These are phyloP conservation scores for Gandaritis pyraliata DNA, from an alignment of 2,888 invertebrate species.

Conservation along the genomic window DNA sequence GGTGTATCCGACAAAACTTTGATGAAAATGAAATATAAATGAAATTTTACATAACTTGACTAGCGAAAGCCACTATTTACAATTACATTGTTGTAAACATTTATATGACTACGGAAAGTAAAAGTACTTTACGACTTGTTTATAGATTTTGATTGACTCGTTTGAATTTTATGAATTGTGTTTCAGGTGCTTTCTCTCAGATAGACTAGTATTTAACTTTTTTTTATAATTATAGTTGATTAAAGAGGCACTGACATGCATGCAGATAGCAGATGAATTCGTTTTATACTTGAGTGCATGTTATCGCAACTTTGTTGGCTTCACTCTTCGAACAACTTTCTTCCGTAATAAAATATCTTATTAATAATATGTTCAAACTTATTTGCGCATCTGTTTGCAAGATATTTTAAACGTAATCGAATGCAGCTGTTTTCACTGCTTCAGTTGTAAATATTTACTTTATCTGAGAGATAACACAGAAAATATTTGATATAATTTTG, in stretches of 20 bases:
- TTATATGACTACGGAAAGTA: conserved; percentile 53
- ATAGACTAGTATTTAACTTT: conserved; percentile 45
- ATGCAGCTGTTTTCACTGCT: conserved; percentile 5
- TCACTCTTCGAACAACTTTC: conserved; percentile 3
- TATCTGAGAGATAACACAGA: conserved; percentile 60
- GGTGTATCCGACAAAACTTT: conserved; percentile 60
- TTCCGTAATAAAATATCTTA: conserved; percentile 2
- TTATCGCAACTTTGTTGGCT: conserved; percentile 4
- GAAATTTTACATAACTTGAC: conserved; percentile 69
- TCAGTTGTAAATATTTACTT: conserved; percentile 35
- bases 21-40: conserved; percentile 71
- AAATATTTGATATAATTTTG: conserved; percentile 66
- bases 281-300: conserved; percentile 1
- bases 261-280: neutral
- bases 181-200: conserved; percentile 63
- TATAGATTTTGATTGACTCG: conserved; percentile 61
- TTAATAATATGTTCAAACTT: conserved; percentile 20
- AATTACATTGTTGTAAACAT: conserved; percentile 54
- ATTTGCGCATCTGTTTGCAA: conserved; percentile 26
- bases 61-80: conserved; percentile 48
- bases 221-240: neutral
- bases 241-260: conserved; percentile 10
- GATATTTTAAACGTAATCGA: conserved; percentile 8
- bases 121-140: conserved; percentile 67
- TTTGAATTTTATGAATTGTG: conserved; percentile 71